phyloP scores from a whole-genome alignment of 2,888 invertebrate species.

The Stenodera caucasica region DNA sequence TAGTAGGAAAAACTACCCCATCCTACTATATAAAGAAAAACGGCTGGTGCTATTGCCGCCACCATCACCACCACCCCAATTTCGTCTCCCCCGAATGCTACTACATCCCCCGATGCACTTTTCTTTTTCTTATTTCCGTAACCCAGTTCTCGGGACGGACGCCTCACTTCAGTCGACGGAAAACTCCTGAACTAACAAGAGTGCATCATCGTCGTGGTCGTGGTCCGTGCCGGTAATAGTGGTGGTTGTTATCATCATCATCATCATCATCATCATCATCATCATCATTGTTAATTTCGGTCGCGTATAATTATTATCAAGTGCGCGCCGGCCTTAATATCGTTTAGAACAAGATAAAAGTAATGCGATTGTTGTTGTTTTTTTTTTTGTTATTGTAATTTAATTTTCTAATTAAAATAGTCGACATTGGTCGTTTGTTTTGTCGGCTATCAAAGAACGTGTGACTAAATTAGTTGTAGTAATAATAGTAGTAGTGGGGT shows the following conservation, averaged over 20 bases:
- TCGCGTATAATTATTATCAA: too few relatives aligned
- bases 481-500: neutral
- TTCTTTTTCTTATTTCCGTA: constrained; percentile 55
- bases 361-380: too few relatives aligned
- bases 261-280: neutral
- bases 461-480: neutral
- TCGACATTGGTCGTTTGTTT: too few relatives aligned
- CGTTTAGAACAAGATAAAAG: too few relatives aligned
- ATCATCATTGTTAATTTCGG: too few relatives aligned
- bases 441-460: neutral
- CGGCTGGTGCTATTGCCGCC: constrained; percentile 5
- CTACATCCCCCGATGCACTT: constrained; percentile 32
- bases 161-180: constrained; percentile 52
- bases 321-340: too few relatives aligned
- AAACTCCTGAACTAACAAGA: constrained; percentile 50
- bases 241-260: too few relatives aligned
- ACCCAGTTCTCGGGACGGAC: constrained; percentile 54
- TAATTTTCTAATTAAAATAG: too few relatives aligned
- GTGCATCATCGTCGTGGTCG: constrained; percentile 25
- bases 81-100: neutral
- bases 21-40: too few relatives aligned
- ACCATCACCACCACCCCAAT: constrained; percentile 16
- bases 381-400: too few relatives aligned
- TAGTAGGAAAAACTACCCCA: neutral
- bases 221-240: too few relatives aligned